Conservation (phyloP, 2,113 vertebrate species). For the Fulmarus glacialis region DNA sequence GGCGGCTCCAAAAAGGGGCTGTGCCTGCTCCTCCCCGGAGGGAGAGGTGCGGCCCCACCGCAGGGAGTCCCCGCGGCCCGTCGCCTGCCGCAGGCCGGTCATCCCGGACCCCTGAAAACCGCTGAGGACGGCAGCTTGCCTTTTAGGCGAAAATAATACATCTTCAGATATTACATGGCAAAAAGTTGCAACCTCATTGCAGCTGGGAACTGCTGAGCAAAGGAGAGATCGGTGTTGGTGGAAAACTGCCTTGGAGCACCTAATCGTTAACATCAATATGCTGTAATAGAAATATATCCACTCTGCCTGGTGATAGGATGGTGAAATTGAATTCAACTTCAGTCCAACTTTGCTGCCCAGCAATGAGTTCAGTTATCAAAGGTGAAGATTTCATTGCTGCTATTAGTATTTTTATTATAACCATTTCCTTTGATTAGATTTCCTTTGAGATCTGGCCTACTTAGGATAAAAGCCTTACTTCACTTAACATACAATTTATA, state of each 20-base stretch:
- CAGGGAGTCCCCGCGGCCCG: background rate
- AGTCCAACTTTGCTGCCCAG: background rate
- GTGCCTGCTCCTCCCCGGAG: too few species aligned
- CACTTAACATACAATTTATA: background rate
- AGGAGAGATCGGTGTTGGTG: accelerated
- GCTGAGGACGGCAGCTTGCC: accelerated
- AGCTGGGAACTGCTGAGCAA: background rate
- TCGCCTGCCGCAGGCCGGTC: background rate
- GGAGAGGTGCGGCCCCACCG: background rate
- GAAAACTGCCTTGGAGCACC: background rate
- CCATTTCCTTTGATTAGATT: background rate
- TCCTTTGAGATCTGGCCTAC: background rate
- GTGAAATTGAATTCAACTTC: background rate
- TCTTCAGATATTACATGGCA: too few species aligned
- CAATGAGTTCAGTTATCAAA: background rate
- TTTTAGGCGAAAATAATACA: accelerated
- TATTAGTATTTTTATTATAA: background rate
- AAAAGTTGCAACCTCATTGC: background rate
- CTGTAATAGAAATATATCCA: background rate
- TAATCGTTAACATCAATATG: accelerated
- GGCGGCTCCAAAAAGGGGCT: too few species aligned
- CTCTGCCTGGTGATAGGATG: background rate
- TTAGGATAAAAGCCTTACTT: background rate
- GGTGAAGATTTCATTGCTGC: background rate
- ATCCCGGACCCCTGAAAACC: accelerated